phyloP scores from a whole-genome alignment of 2,797 vertebrate species.

The Calcarius lapponicus region DNA sequence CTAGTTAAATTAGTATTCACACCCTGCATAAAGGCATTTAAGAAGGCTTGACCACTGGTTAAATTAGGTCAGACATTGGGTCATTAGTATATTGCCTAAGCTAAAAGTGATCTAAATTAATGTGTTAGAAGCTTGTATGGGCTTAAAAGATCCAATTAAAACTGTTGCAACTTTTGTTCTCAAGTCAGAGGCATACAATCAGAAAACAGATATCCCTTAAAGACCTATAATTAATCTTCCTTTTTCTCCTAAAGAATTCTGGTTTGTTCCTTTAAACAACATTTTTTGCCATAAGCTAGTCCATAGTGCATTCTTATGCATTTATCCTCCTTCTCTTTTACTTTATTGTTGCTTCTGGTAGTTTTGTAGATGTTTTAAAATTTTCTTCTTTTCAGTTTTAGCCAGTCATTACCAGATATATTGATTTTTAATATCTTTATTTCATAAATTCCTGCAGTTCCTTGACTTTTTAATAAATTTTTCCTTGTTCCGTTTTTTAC shows the following conservation, averaged over 20 bases:
- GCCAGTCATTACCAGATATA: background rate
- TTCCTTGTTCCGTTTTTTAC: background rate
- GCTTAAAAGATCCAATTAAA: slow-evolving; percentile 11
- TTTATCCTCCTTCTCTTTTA: background rate
- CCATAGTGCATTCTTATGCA: background rate
- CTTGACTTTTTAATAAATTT: background rate
- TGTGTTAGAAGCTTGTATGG: background rate
- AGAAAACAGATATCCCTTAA: background rate
- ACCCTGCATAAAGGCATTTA: background rate
- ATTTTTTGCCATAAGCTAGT: background rate
- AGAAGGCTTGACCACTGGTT: background rate
- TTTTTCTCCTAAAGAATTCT: background rate
- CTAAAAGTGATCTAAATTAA: background rate
- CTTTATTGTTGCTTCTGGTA: background rate
- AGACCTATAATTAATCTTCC: background rate
- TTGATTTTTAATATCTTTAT: background rate
- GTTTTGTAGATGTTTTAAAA: background rate
- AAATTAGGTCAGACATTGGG: background rate
- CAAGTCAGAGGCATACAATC: background rate
- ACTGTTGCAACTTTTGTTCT: background rate
- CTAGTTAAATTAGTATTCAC: background rate
- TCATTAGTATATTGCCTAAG: background rate
- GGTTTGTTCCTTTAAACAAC: background rate
- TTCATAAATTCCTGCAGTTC: background rate
- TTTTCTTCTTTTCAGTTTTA: background rate